Evolutionary conservation across 2,797 vertebrate genomes (phyloP), one percentile per base, ranked within the genome.

Genomic region (Triplophysa yarkandensis): DNA sequence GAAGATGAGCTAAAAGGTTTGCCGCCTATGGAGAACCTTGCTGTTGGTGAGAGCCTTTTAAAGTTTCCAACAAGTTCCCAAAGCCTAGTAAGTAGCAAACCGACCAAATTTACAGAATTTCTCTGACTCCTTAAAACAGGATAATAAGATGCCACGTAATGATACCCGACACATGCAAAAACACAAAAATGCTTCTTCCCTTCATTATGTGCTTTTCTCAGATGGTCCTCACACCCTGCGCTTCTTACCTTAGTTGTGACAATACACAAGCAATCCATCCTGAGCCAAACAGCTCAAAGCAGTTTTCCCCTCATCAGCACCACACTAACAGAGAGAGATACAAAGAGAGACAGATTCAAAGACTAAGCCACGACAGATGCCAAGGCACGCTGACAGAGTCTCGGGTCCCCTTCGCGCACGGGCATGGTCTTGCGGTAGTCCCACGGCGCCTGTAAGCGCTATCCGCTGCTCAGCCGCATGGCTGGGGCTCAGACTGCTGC

Each of bases 231-330:
- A 11, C 41, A 4, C 88, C 80, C 87, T n/a, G 46, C 63, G 32
- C 68, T 80, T 62, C 95, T 95, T 97, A 98, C 95, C 96, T 98
- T 98, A 83, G 95, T 98, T 84, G 96, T 98, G 89, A 98, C 94
- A 93, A 98, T 96, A 91, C 96, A 98, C 90, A 98, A 94, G 90
- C 95, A 98, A 92, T 97, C 95, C 95, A 98, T 98, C 85, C 88
- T 90, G 91, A 87, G 71, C 81, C 77, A 91, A 90, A 90, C 79
- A 90, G 91, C 84, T 96, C 87, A 93, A 86, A 90, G 82, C 88
- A 87, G 87, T 83, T 78, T 80, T 88, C 90, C 84, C 88, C 85
- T 92, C 95, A 93, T 93, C 89, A 88, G 91, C 90, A 91, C 89
- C 87, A 86, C 92, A 87, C 86, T 86, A 90, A 84, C n/a, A 74